Base-by-base conservation (phyloP, 1,140 invertebrate species). In the Oscheius sp. region DNA sequence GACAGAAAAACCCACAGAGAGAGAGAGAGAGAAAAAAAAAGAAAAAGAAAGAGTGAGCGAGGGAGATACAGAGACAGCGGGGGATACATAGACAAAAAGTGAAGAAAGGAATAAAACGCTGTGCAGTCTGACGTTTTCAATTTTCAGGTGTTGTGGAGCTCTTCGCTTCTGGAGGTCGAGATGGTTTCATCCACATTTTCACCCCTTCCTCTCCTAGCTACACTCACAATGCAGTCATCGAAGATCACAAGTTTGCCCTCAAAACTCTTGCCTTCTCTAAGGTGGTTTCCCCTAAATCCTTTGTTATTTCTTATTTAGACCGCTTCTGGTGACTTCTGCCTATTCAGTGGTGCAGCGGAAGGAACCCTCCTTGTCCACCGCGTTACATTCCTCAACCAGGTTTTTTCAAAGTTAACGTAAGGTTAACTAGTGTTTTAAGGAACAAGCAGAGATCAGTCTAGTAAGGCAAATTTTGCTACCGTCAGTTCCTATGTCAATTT, bases 121-220 rank as follows among this genome's bases (percentile, higher is more conserved):
- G n/a, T n/a, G n/a, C n/a, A n/a, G n/a, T n/a, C n/a, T 7, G 23
- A 55, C 15, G 15, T 7, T 42, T 42, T 10, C 10, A 42, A 23
- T 55, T 55, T 55, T 7, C 49, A 55, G 49, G 49, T 7, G 7
- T 55, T 4, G 15, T 26, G 23, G 49, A 55, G 23, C 49, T 55
- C 7, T 55, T 55, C 23, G 49, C 49, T 23, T 55, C 49, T 15
- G 49, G 7, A 4, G 49, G 49, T 23, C 7, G 49, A 23, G 49
- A 55, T 55, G 49, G 49, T 20, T 26, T 55, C 4, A 55, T 55
- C 49, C 49, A 55, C 23, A 55, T 55, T 23, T 55, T 55, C 49
- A 15, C 28, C 15, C 49, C 49, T 7, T 20, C 7, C 4, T 55
- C 49, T 13, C 49, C 49, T 23, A 13, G 28, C 23, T 55, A 13